These are phyloP conservation scores for Apogon talboti DNA, from an alignment of 2,797 vertebrate species.

Conservation along the genomic window DNA sequence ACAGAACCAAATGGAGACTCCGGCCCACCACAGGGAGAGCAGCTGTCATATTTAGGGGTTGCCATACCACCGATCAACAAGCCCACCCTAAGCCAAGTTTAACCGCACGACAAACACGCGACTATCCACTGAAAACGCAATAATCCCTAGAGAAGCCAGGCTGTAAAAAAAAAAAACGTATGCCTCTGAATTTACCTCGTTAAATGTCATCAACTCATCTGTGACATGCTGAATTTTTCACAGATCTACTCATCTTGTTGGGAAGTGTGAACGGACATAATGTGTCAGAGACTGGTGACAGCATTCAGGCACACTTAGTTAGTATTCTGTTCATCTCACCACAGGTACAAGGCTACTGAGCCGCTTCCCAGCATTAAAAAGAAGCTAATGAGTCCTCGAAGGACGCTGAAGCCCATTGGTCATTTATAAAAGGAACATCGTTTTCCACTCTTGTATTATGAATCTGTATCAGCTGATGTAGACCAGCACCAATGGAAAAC, in stretches of 20 bases:
- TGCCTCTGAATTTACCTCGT: constrained; percentile 24
- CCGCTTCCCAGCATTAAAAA: constrained; percentile 28
- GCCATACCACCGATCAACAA: constrained; percentile 36
- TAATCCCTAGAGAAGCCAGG: background rate
- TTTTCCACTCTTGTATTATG: constrained; percentile 7
- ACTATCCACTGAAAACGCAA: constrained; percentile 5
- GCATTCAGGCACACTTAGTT: constrained; percentile 37
- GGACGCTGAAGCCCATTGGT: constrained; percentile 24
- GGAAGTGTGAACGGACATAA: constrained; percentile 32
- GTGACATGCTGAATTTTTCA: constrained; percentile 41
- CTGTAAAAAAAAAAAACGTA: constrained; percentile 2
- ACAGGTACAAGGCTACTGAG: constrained; percentile 36
- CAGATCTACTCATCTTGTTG: constrained; percentile 38
- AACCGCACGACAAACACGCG: constrained; percentile 12
- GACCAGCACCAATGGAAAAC: background rate
- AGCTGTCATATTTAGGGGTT: constrained; percentile 75
- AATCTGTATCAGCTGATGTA: constrained; percentile 3
- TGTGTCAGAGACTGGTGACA: constrained; percentile 49
- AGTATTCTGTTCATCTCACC: constrained; percentile 32
- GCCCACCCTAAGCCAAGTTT: constrained; percentile 8
- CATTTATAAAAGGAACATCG: constrained; percentile 23
- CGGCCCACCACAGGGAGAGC: constrained; percentile 72
- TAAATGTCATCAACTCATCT: constrained; percentile 47
- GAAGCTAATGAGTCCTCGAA: constrained; percentile 21
- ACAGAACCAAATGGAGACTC: constrained; percentile 62